Percentiles rank a stretch among this genome's conserved stretches.
Conservation (phyloP, 2,797 vertebrate genomes). For the Pangasius djambal region DNA sequence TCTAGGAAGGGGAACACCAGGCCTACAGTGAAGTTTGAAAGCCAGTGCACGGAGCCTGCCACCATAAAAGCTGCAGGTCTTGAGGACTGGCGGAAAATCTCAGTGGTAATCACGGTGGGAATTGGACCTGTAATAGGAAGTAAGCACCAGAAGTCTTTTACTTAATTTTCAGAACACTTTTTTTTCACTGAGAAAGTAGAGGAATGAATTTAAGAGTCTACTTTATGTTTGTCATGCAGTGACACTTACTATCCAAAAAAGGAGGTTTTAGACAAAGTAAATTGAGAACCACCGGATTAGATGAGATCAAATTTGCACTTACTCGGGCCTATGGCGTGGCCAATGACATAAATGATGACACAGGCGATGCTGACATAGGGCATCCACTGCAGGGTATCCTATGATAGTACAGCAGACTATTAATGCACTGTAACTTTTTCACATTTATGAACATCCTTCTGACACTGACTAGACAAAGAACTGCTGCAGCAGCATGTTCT, state of each 20-base stretch:
- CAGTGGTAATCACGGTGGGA: conserved; percentile 85
- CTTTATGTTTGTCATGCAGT: background rate
- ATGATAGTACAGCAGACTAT: conserved; percentile 55
- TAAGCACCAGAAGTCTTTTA: background rate
- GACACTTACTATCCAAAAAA: background rate
- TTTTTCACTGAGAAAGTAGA: background rate
- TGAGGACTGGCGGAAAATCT: conserved; percentile 94
- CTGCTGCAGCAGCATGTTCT: conserved; percentile 39
- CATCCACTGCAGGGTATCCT: conserved; percentile 83
- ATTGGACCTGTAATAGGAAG: conserved; percentile 81
- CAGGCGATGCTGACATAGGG: conserved; percentile 88
- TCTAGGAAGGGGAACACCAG: conserved; percentile 90
- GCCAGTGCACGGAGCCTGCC: conserved; percentile 91
- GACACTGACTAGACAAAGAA: conserved; percentile 32
- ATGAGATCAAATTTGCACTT: conserved; percentile 67
- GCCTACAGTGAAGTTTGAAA: conserved; percentile 90
- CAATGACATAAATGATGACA: conserved; percentile 84
- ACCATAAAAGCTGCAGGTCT: conserved; percentile 91
- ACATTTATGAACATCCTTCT: conserved; percentile 33
- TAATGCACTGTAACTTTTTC: conserved; percentile 27
- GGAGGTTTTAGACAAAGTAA: background rate
- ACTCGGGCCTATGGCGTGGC: conserved; percentile 93
- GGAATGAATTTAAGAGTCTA: background rate
- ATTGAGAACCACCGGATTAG: background rate
- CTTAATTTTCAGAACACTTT: background rate